A percentile compares a stretch with the other conserved stretches of the same genome.
Evolutionary conservation across 2,113 vertebrate genomes (phyloP).

Genomic region (Hippoglossus stenolepis): DNA sequence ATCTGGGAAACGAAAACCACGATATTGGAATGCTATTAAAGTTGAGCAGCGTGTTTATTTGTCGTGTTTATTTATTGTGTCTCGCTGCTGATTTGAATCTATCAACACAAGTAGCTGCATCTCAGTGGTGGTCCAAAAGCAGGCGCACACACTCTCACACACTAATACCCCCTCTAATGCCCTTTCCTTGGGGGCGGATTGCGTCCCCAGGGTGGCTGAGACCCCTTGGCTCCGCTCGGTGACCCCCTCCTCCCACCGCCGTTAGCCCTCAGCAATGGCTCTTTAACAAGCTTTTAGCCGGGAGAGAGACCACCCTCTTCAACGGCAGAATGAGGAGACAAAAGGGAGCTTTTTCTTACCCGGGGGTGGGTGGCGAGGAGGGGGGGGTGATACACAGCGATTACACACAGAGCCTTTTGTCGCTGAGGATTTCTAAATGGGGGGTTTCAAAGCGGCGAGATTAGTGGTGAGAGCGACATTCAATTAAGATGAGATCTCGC

Average conservation of each 20-base stretch:
- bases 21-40: constrained; percentile 4
- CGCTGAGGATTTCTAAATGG: constrained; percentile 68
- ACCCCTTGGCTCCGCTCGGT: constrained; percentile 46
- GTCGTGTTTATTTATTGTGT: constrained; percentile 24
- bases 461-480: constrained; percentile 80
- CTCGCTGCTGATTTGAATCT: constrained; percentile 31
- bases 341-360: constrained; percentile 66
- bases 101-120: constrained; percentile 50
- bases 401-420: constrained; percentile 78
- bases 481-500: constrained; percentile 83
- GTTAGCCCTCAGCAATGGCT: constrained; percentile 54
- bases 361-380: constrained; percentile 41
- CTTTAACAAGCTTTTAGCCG: constrained; percentile 73
- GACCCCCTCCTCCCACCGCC: constrained; percentile 2
- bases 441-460: constrained; percentile 71
- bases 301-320: constrained; percentile 69
- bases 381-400: constrained; percentile 48
- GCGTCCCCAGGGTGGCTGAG: constrained; percentile 48
- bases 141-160: constrained; percentile 4
- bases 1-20: background rate
- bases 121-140: constrained; percentile 61
- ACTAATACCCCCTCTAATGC: constrained; percentile 50
- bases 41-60: constrained; percentile 24
- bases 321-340: constrained; percentile 70
- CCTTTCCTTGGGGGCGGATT: constrained; percentile 52